Base-by-base conservation (phyloP, 2,888 invertebrate species). In the Epistrophe eligans region DNA sequence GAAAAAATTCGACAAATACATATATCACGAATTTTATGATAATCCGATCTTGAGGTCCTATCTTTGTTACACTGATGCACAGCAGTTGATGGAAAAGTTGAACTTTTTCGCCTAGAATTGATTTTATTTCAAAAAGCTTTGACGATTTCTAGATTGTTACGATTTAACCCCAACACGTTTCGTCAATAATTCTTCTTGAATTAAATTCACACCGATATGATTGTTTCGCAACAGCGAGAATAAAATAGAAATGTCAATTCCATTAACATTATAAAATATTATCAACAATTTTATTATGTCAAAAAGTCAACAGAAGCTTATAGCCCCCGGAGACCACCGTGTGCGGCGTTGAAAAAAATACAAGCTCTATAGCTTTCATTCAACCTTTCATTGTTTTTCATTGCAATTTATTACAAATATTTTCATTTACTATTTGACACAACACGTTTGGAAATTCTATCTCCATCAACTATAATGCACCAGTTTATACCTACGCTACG, bases 371-470 rank as follows among this genome's bases (percentile, higher is more conserved):
- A 35, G n/a, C 35, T 58, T 17, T 6, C 35, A 38, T 58, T 38
- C 13, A 58, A 35, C 24, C 11, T 62, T 43, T 62, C 43, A 28
- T 72, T 58, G 43, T 72, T 72, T 45, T 58, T 45, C 40, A 32
- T 45, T 32, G 45, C 58, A 58, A 58, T 45, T 45, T 58, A 58
- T 72, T 58, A 45, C 32, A 72, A 57, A 58, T 58, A 62, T 62
- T 57, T 57, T 60, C 58, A 58, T 67, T 57, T 35, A 58, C 62
- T 50, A 28, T 38, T 62, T 60, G 50, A 62, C 74, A 74, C 62
- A 40, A 66, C 66, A 72, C 64, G 72, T 48, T 79, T 13, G 19
- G 57, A 64, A 70, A 10, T 62, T 79, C 38, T 55, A n/a, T n/a
- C 11, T 24, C 40, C 8, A 67, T 24, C 24, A 24, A 3, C 24